Conservation (phyloP, 1,140 invertebrate genomes). For the Stegodyphus mimosarum region DNA sequence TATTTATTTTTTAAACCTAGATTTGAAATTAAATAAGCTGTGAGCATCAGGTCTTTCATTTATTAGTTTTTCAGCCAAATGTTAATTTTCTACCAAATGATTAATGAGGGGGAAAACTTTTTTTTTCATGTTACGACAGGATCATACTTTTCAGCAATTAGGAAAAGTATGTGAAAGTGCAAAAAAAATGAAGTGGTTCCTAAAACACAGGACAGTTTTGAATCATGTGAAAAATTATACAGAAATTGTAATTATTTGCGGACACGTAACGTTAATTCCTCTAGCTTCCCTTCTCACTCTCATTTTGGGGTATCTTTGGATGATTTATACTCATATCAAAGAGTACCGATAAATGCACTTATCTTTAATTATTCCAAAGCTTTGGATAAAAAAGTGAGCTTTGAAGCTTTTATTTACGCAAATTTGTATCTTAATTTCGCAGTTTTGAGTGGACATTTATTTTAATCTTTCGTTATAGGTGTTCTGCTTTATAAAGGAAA, state of each 20-base stretch:
- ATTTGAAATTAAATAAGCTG: too few species aligned
- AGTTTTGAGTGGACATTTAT: constrained; percentile 49
- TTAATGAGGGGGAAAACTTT: too few species aligned
- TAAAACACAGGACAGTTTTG: background rate
- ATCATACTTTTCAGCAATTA: too few species aligned
- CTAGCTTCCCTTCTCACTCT: constrained; percentile 10
- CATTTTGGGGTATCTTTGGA: background rate
- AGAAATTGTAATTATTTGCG: constrained; percentile 49
- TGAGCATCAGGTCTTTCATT: too few species aligned
- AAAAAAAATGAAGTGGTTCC: background rate
- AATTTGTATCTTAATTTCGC: constrained; percentile 55
- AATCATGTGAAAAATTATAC: constrained; percentile 11
- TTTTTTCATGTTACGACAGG: too few species aligned
- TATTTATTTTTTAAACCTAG: too few species aligned
- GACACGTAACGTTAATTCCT: constrained; percentile 52
- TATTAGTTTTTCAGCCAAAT: too few species aligned
- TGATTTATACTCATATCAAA: constrained; percentile 53
- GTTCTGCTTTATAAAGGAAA: background rate
- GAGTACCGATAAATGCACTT: constrained; percentile 31
- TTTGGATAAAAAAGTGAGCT: constrained; percentile 26
- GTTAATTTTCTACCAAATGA: too few species aligned
- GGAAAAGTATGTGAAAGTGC: too few species aligned
- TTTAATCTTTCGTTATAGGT: constrained; percentile 44
- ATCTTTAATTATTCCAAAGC: constrained; percentile 35
- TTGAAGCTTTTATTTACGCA: constrained; percentile 21